These are phyloP conservation scores for Proteles cristata DNA, from an alignment of 2,113 vertebrate genomes.

Conservation along the genomic window DNA sequence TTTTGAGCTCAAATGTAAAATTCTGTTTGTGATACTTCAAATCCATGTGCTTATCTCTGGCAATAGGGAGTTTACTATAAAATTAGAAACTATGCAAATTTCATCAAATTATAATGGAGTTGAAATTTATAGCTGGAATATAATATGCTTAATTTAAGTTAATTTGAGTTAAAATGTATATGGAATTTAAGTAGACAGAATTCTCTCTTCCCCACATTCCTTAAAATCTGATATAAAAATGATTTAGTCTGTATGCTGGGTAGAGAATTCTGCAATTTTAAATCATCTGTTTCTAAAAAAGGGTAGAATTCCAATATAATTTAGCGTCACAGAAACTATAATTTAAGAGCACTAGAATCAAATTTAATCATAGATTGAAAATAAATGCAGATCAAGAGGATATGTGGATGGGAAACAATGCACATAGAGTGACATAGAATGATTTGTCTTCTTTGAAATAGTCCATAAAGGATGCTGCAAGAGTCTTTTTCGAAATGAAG, in stretches of 20 bases:
- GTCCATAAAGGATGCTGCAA: not conserved
- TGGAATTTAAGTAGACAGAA: slow-evolving; percentile 59
- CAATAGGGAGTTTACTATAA: slow-evolving; percentile 6
- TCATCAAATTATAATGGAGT: not conserved
- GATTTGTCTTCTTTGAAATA: not conserved
- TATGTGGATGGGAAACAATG: not conserved
- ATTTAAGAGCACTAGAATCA: slow-evolving; percentile 41
- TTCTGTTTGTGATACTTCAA: slow-evolving; percentile 23
- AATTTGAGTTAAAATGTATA: not conserved
- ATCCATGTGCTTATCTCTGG: not conserved
- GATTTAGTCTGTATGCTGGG: not conserved
- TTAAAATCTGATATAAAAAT: slow-evolving; percentile 58
- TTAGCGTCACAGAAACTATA: slow-evolving; percentile 23
- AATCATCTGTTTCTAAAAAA: slow-evolving; percentile 53
- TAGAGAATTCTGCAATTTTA: slow-evolving; percentile 57
- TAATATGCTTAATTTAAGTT: slow-evolving; percentile 45
- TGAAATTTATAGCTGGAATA: slow-evolving; percentile 47
- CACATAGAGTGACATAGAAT: not conserved
- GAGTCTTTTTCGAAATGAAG: not conserved
- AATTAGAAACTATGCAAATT: not conserved
- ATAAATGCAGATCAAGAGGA: not conserved
- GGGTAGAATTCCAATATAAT: slow-evolving; percentile 42
- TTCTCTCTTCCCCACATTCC: slow-evolving; percentile 29
- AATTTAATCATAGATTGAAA: slow-evolving; percentile 49
- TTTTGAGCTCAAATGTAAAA: not conserved